Evolutionary conservation across 2,888 invertebrate species (phyloP), one percentile per base, ranked within the genome.

Genomic region (Schrankia costaestrigalis): DNA sequence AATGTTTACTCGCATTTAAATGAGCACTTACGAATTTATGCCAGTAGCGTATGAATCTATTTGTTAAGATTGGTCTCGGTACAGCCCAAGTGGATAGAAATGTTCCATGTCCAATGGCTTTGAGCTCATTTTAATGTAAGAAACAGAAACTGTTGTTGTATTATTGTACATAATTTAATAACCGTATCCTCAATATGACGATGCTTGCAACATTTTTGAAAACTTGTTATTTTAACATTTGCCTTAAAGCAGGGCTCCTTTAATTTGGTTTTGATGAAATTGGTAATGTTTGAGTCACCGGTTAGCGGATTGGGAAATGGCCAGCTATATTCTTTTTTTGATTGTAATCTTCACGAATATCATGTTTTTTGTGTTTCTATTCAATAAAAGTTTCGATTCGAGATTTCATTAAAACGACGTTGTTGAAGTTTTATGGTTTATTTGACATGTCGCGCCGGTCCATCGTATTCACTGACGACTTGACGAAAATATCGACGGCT

Each of bases 191-290:
- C 26, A 25, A 54, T 52, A 59, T 63, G 63, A 62, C 59, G 61
- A 41, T 47, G 53, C 60, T 78, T 78, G 67, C 78, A 67, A 71
- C 70, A 78, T 64, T 64, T 51, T 63, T 54, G 62, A 70, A 71
- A 78, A 78, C 75, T 71, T 73, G 80, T 79, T 76, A 67, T 58
- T 64, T 78, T 79, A 79, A 79, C 75, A 79, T 82, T 80, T 76
- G 65, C 77, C 74, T 49, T 78, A 76, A 75, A 71, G 38, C 50
- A 63, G 56, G 43, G 42, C 51, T 48, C 59, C 58, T 66, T 67
- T 66, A 71, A 76, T 75, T 73, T 69, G 46, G 46, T 69, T 73
- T 72, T 71, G 63, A 74, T 77, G 69, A 60, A 46, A 51, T 53
- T 54, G 52, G 59, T 54, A 50, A 57, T 36, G 44, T 49, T 59